Base-by-base conservation (phyloP, 1,140 invertebrate species). In the Eurytemora carolleeae region DNA sequence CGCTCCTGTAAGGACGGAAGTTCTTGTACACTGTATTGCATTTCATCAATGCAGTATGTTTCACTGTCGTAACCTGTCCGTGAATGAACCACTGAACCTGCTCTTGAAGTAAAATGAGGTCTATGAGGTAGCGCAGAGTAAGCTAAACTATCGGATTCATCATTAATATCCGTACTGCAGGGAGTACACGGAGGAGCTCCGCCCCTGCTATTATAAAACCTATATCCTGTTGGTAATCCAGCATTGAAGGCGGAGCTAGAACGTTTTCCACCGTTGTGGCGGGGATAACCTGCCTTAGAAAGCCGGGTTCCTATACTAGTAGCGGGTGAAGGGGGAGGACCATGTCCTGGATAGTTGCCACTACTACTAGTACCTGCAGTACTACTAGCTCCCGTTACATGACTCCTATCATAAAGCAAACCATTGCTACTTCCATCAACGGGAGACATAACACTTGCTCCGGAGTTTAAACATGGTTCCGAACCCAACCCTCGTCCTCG, bases 181-280 rank as follows among this genome's bases (percentile, higher is more conserved):
- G 91, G 90, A 3, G 90, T 94, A 2, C 89, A 89, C 1, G 88
- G 89, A 18, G 90, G 90, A 1, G 87, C 87, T 66, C 85, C 81
- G 74, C 88, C 86, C 24, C 82, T 81, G 19, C 78, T 79, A 64
- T 83, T 79, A 70, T 88, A 86, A 68, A 83, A 81, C 21, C 83
- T 76, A 70, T 86, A 85, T 3, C 67, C 58, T 15, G 22, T 24
- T 20, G 23, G 23, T n/a, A 25, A 25, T n/a, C 58, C 58, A 2
- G 22, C 15, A 2, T 24, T 25, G 18, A 22, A 25, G 15, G 24
- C 1, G 20, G 2, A 3, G 16, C n/a, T 15, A 62, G 1, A 21
- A 1, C 16, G 22, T 52, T 61, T 19, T 23, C n/a, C n/a, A 12
- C n/a, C n/a, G 7, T 44, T 44, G 31, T 7, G 31, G 31, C 7